Conservation (phyloP, 2,888 invertebrate genomes). For the Drosophila robusta region DNA sequence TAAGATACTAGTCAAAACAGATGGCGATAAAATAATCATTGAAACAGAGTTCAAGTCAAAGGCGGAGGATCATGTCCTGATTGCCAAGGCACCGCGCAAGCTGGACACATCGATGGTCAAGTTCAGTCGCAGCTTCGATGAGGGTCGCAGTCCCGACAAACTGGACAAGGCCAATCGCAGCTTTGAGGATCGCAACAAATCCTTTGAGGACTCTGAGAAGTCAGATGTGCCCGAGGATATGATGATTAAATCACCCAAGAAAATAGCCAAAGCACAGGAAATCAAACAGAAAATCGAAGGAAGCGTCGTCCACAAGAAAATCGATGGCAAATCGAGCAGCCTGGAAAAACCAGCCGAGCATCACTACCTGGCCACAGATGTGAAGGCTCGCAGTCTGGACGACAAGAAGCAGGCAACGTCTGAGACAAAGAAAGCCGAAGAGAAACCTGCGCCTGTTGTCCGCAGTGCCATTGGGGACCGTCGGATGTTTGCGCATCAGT, state of each 20-base stretch:
- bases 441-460: constrained; percentile 77
- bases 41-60: constrained; percentile 91
- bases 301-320: constrained; percentile 88
- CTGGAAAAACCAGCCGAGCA: constrained; percentile 88
- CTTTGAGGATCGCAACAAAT: constrained; percentile 88
- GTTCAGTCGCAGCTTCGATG: constrained; percentile 88
- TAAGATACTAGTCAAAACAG: constrained; percentile 90
- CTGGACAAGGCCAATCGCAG: constrained; percentile 87
- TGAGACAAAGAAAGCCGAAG: constrained; percentile 84
- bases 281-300: constrained; percentile 89
- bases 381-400: constrained; percentile 90
- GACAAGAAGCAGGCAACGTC: constrained; percentile 85
- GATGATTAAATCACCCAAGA: constrained; percentile 87
- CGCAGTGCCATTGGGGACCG: constrained; percentile 82
- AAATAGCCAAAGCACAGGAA: constrained; percentile 87
- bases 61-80: constrained; percentile 91
- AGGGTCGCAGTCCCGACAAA: constrained; percentile 87
- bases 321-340: constrained; percentile 88
- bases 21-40: constrained; percentile 89
- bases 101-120: constrained; percentile 87
- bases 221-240: constrained; percentile 85
- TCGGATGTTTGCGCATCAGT: constrained; percentile 84
- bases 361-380: constrained; percentile 87
- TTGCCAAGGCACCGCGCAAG: constrained; percentile 91
- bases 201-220: constrained; percentile 88